Conservation (phyloP, 2,797 vertebrate genomes). For the Pangasius sanitwongsei region DNA sequence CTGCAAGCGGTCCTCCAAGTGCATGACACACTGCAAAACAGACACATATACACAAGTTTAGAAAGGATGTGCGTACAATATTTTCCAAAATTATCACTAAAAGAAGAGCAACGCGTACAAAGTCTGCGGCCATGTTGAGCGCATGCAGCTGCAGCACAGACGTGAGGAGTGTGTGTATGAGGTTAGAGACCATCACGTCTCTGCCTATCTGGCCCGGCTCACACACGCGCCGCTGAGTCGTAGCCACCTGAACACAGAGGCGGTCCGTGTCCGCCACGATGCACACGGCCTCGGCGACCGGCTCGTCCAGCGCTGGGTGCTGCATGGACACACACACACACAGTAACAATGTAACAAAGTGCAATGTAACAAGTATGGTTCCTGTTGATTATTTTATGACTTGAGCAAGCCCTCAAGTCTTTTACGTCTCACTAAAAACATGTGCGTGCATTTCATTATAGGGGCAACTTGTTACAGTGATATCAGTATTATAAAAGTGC, state of each 20-base stretch:
- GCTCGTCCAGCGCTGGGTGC: slow-evolving; percentile 86
- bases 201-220: slow-evolving; percentile 81
- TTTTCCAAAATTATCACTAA: not conserved
- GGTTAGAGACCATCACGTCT: slow-evolving; percentile 82
- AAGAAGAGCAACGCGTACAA: slow-evolving; percentile 71
- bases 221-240: slow-evolving; percentile 78
- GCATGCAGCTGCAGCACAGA: slow-evolving; percentile 83
- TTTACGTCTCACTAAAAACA: not conserved
- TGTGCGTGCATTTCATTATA: no score
- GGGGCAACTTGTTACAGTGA: not conserved
- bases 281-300: slow-evolving; percentile 84
- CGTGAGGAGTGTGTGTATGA: slow-evolving; percentile 81
- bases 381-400: no score
- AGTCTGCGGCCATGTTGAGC: slow-evolving; percentile 81
- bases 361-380: not conserved
- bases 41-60: not conserved
- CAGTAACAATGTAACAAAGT: no score
- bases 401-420: not conserved
- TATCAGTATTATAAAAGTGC: not conserved
- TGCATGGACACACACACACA: slow-evolving; percentile 53
- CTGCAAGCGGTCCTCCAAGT: slow-evolving; percentile 85
- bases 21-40: slow-evolving; percentile 81
- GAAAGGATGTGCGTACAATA: not conserved
- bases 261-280: slow-evolving; percentile 86
- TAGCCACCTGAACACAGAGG: slow-evolving; percentile 83